phyloP scores from a whole-genome alignment of 2,113 vertebrate genomes.

The Hassar affinis region DNA sequence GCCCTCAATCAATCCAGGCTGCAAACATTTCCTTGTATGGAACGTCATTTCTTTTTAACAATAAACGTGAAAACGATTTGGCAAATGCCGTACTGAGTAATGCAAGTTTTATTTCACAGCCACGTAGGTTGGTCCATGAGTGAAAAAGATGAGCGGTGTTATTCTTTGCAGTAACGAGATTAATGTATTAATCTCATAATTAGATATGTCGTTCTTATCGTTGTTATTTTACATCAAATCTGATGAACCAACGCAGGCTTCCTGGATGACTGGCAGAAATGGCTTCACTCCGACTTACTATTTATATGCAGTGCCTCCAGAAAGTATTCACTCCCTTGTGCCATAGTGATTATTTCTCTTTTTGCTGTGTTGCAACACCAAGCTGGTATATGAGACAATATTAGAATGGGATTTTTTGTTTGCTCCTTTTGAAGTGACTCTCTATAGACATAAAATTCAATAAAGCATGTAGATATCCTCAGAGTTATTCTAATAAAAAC shows the following conservation, averaged over 20 bases:
- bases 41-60: background rate
- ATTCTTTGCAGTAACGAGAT: background rate
- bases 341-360: background rate
- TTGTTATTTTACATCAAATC: background rate
- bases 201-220: background rate
- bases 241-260: background rate
- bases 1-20: background rate
- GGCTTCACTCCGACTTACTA: background rate
- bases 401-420: background rate
- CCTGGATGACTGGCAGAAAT: background rate
- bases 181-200: background rate
- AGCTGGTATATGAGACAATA: background rate
- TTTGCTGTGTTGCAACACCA: background rate
- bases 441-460: background rate
- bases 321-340: background rate
- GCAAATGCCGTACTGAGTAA: background rate
- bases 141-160: background rate
- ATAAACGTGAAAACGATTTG: background rate
- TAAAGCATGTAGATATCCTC: background rate
- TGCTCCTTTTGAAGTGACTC: background rate
- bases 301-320: background rate
- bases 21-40: background rate
- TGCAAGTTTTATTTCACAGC: background rate
- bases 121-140: background rate
- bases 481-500: background rate